phyloP scores from a whole-genome alignment of 2,888 invertebrate species.

The Epinotia demarniana region DNA sequence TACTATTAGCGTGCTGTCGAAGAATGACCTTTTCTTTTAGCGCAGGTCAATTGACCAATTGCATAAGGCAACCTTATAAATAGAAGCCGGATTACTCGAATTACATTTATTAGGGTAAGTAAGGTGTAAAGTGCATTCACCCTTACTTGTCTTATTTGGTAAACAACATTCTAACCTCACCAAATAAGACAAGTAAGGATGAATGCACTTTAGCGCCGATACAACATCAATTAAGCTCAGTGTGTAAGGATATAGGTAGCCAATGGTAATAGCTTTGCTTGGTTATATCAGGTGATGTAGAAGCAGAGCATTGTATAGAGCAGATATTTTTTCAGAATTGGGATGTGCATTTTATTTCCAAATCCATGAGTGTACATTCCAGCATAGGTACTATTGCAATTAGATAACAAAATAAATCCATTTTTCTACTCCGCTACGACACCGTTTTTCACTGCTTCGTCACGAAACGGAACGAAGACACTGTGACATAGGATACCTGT shows the following conservation, averaged over 20 bases:
- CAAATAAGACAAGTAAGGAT: too few species aligned
- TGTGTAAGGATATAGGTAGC: too few species aligned
- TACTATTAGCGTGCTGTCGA: neutral
- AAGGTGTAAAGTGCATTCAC: too few species aligned
- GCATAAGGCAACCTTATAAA: constrained; percentile 12
- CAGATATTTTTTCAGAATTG: too few species aligned
- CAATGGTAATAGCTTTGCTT: neutral
- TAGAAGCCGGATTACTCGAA: constrained; percentile 14
- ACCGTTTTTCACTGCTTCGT: neutral
- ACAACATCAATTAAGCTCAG: neutral
- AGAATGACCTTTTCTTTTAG: constrained; percentile 23
- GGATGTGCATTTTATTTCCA: too few species aligned
- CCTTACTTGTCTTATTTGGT: too few species aligned
- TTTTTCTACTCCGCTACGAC: too few species aligned
- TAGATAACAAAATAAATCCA: too few species aligned
- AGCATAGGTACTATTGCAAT: too few species aligned
- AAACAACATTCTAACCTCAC: too few species aligned
- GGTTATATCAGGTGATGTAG: neutral
- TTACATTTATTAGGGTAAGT: constrained; percentile 9
- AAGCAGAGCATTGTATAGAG: neutral
- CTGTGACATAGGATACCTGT: neutral
- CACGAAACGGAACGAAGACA: neutral
- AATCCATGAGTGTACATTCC: too few species aligned
- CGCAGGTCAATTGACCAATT: constrained; percentile 7
- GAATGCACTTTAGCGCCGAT: too few species aligned